Evolutionary conservation across 1,140 invertebrate genomes (phyloP), one percentile per base, ranked within the genome.

Genomic region (Brachystomella parvula): DNA sequence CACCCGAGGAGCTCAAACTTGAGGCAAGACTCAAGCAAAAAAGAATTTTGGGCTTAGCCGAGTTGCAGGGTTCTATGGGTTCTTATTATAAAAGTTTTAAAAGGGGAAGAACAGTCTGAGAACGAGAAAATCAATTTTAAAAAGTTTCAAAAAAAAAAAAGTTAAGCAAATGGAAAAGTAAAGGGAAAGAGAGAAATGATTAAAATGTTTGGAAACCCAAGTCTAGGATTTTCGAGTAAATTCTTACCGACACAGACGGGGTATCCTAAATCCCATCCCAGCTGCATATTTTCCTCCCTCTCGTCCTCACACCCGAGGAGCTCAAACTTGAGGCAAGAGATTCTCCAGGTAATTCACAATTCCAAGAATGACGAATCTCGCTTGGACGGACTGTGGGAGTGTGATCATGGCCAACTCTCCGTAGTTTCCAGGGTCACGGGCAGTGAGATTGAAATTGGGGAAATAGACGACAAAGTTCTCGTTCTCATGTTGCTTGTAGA

Each of bases 1-100:
- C 94, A 97, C 58, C 94, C 94, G 87, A 96, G 91, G 28, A 98
- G 77, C 80, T 97, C 94, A 75, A 97, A 96, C 78, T 95, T 95
- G 67, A 98, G 79, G 78, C 94, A 98, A 63, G 94, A n/a, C n/a
- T n/a, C n/a, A n/a, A n/a, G n/a, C n/a, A n/a, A n/a, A n/a, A n/a
- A n/a, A n/a, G n/a, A n/a, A n/a, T n/a, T n/a, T n/a, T n/a, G n/a
- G n/a, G n/a, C n/a, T n/a, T n/a, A n/a, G n/a, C n/a, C n/a, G n/a
- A n/a, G n/a, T n/a, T n/a, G n/a, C n/a, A n/a, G n/a, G n/a, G n/a
- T n/a, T n/a, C n/a, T n/a, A n/a, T n/a, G n/a, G n/a, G n/a, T n/a
- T n/a, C n/a, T n/a, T n/a, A n/a, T n/a, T n/a, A n/a, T n/a, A n/a
- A n/a, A n/a, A n/a, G n/a, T n/a, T n/a, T n/a, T n/a, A 83, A 75